These are phyloP conservation scores for Drosophila parvula DNA, from an alignment of 1,140 invertebrate species.

Conservation along the genomic window DNA sequence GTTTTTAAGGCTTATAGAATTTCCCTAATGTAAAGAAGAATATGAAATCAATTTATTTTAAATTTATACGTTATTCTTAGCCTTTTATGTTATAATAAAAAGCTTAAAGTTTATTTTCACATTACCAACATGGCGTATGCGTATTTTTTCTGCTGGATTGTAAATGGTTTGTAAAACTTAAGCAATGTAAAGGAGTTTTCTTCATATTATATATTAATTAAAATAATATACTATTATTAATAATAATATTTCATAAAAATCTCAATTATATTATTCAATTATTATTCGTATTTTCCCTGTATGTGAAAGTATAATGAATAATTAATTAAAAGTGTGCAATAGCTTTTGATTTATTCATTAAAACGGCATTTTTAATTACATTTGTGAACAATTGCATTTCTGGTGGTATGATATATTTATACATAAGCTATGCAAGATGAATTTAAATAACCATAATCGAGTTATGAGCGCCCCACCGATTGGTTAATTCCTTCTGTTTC, in stretches of 20 bases:
- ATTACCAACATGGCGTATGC: neutral
- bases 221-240: too few relatives aligned
- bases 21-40: too few relatives aligned
- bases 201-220: neutral
- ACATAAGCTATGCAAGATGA: constrained; percentile 10
- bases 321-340: neutral
- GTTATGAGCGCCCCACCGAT: neutral
- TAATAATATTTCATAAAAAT: too few relatives aligned
- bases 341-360: constrained; percentile 18
- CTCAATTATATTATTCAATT: neutral
- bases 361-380: constrained; percentile 12
- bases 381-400: neutral
- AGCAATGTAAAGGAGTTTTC: neutral
- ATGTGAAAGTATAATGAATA: neutral
- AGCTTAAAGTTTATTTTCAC: too few relatives aligned
- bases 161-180: neutral
- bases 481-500: constrained; percentile 8
- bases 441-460: constrained; percentile 29
- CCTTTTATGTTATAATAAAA: too few relatives aligned
- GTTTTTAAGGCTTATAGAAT: too few relatives aligned
- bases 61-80: too few relatives aligned
- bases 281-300: neutral
- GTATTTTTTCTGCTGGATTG: neutral
- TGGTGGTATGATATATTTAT: neutral
- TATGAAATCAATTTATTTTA: too few relatives aligned